A percentile compares a stretch with the other conserved stretches of the same genome.
Conservation (phyloP, 2,888 invertebrate species). For the Leptinotarsa peninsularis region DNA sequence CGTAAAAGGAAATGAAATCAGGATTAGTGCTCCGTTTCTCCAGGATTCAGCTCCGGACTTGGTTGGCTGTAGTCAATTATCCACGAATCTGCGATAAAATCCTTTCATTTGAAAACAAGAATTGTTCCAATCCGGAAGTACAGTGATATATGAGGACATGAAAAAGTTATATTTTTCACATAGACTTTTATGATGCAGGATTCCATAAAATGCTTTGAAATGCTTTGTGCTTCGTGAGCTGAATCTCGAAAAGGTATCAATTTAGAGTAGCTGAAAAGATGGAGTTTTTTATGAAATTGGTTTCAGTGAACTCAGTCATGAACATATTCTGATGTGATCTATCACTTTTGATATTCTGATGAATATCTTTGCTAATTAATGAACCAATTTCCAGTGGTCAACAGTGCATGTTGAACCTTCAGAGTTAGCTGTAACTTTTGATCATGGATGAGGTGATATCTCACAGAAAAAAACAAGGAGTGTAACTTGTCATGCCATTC, state of each 20-base stretch:
- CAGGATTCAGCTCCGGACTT: neutral
- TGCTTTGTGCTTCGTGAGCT: slow-evolving; percentile 18
- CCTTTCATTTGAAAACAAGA: neutral
- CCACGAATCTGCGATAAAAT: neutral
- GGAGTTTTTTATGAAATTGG: too few relatives aligned
- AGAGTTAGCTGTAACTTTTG: too few relatives aligned
- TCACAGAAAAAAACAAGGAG: too few relatives aligned
- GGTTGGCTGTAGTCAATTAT: neutral
- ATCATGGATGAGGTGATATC: too few relatives aligned
- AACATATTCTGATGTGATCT: too few relatives aligned
- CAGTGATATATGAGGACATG: neutral
- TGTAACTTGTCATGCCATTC: too few relatives aligned
- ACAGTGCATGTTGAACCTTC: too few relatives aligned
- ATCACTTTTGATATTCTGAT: too few relatives aligned
- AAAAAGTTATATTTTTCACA: slow-evolving; percentile 7
- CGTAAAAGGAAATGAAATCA: too few relatives aligned
- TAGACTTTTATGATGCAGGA: slow-evolving; percentile 6
- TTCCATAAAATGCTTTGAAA: slow-evolving; percentile 21
- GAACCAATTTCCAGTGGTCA: too few relatives aligned
- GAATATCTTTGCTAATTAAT: too few relatives aligned
- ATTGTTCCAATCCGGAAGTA: neutral
- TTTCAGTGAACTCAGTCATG: too few relatives aligned
- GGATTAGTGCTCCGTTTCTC: neutral
- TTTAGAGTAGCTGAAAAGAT: neutral
- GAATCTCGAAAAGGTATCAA: slow-evolving; percentile 17